Evolutionary conservation across 2,113 vertebrate species (phyloP).

Genomic region (Nematolebias whitei): DNA sequence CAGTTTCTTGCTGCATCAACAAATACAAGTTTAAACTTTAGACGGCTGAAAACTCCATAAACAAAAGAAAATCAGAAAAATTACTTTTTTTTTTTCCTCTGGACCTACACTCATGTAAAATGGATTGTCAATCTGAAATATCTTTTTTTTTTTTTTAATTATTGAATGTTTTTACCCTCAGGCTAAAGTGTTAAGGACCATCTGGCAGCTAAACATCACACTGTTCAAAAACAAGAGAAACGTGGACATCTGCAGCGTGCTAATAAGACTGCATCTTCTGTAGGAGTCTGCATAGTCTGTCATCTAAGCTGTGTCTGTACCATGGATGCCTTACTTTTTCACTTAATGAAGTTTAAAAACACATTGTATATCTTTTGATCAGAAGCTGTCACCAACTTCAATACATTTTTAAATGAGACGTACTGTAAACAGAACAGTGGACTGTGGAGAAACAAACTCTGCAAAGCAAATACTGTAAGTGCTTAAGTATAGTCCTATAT

Average conservation of each 20-base stretch:
- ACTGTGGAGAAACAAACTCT: conserved; percentile 10
- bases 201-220: not conserved
- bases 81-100: not conserved
- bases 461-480: too few relatives aligned
- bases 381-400: too few relatives aligned
- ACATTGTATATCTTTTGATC: too few relatives aligned
- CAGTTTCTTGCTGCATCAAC: not conserved
- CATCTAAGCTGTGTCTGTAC: not conserved
- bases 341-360: too few relatives aligned
- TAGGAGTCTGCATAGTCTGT: too few relatives aligned
- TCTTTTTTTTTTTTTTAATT: too few relatives aligned
- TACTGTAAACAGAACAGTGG: too few relatives aligned
- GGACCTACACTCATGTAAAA: not conserved
- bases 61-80: too few relatives aligned
- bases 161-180: not conserved
- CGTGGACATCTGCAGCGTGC: not conserved
- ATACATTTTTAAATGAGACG: not conserved
- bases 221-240: not conserved
- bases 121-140: not conserved
- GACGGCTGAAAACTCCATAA: not conserved
- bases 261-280: not conserved
- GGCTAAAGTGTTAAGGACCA: not conserved
- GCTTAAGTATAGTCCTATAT: too few relatives aligned
- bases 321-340: not conserved
- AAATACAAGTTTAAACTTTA: not conserved